Evolutionary conservation across 2,113 vertebrate species (phyloP).

Genomic region (Psophia crepitans): DNA sequence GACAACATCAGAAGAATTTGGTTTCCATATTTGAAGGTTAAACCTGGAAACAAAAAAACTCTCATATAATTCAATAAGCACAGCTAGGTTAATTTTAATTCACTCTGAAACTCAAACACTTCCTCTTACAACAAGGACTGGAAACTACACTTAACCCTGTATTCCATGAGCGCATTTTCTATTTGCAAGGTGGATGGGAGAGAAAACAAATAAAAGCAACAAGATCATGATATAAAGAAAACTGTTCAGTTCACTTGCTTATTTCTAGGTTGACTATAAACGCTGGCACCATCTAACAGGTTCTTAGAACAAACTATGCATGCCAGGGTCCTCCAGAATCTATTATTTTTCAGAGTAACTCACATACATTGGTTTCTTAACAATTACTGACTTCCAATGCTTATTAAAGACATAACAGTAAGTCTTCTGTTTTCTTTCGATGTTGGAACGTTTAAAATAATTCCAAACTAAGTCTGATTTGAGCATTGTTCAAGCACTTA

Average conservation of each 20-base stretch:
- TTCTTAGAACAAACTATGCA: neutral
- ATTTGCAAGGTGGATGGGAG: neutral
- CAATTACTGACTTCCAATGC: neutral
- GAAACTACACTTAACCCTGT: neutral
- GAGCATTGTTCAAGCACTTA: neutral
- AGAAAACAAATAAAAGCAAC: neutral
- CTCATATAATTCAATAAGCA: neutral
- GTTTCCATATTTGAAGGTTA: fast-evolving
- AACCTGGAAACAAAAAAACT: neutral
- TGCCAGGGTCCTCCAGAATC: too few species aligned
- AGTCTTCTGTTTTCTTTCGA: neutral
- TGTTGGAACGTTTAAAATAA: neutral
- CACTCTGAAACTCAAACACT: neutral
- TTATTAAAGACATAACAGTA: neutral
- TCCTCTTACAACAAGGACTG: neutral
- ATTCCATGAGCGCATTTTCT: neutral
- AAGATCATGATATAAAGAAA: neutral
- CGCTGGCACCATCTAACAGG: neutral
- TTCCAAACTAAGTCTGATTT: neutral
- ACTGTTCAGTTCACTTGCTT: neutral
- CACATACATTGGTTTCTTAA: fast-evolving
- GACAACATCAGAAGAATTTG: neutral
- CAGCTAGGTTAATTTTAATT: neutral
- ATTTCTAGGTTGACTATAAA: neutral
- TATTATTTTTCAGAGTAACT: too few species aligned